phyloP scores from a whole-genome alignment of 2,797 vertebrate species.

The Enteromius paludinosus region DNA sequence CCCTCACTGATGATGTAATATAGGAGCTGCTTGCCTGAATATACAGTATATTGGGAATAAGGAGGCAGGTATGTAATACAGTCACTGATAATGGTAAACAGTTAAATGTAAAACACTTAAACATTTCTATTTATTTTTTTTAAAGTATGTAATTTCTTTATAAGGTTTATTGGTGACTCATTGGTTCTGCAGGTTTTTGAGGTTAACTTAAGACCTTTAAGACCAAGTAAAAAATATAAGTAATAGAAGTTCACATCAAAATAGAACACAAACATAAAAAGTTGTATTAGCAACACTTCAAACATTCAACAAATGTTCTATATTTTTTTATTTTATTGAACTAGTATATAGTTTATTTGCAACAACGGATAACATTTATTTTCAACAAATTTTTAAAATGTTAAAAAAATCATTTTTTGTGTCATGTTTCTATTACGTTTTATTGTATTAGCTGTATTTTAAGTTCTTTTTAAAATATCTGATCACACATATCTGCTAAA shows the following conservation, averaged over 20 bases:
- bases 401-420: no score
- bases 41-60: constrained; percentile 43
- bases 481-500: not conserved
- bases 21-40: constrained; percentile 57
- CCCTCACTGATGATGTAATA: constrained; percentile 72
- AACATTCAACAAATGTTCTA: not conserved
- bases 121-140: not conserved
- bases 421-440: no score
- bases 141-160: not conserved
- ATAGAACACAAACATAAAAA: not conserved
- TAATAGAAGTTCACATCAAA: not conserved
- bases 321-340: not conserved
- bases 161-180: constrained; percentile 2
- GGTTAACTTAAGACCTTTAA: not conserved
- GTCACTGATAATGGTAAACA: not conserved
- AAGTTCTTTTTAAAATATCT: no score
- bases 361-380: no score
- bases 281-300: not conserved
- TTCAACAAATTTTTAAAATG: no score
- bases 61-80: not conserved
- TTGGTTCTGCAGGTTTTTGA: not conserved
- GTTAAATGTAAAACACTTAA: not conserved
- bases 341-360: not conserved
- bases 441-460: no score
- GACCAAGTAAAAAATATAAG: not conserved